phyloP scores from a whole-genome alignment of 2,888 invertebrate species.

The Athrips mouffetella region DNA sequence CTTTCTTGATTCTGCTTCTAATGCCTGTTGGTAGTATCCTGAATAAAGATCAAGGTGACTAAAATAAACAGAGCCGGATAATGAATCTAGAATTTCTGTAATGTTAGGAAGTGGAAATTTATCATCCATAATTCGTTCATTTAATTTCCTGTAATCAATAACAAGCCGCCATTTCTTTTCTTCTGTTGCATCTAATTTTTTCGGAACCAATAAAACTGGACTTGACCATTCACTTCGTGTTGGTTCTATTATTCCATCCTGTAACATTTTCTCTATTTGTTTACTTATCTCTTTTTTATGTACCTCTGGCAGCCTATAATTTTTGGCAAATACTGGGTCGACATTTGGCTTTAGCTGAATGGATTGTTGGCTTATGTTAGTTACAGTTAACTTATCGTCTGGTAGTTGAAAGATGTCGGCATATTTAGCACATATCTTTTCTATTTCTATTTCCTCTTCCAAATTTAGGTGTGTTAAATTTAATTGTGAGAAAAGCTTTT shows the following conservation, averaged over 20 bases:
- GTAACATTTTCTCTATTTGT: not conserved
- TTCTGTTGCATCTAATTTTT: not conserved
- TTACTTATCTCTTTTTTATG: not conserved
- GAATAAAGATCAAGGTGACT: conserved; percentile 10
- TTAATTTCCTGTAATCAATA: not conserved
- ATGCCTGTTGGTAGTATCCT: conserved; percentile 6
- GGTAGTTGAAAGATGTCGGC: not conserved
- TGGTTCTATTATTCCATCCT: not conserved
- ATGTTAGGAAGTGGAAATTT: conserved; percentile 3
- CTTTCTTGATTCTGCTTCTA: conserved; percentile 10
- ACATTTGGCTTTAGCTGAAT: not conserved
- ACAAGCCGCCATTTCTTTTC: not conserved
- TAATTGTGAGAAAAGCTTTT: not conserved
- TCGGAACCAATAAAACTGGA: not conserved
- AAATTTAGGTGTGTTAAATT: not conserved
- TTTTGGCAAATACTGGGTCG: not conserved
- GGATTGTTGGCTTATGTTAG: not conserved
- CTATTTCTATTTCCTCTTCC: not conserved
- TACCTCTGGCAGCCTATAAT: not conserved
- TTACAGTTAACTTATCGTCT: not conserved
- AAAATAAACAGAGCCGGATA: conserved; percentile 7
- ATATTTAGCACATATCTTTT: not conserved
- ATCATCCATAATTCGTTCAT: not conserved
- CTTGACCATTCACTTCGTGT: not conserved
- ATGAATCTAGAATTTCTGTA: not conserved